phyloP scores from a whole-genome alignment of 2,113 vertebrate genomes.

The Nipponia nippon region DNA sequence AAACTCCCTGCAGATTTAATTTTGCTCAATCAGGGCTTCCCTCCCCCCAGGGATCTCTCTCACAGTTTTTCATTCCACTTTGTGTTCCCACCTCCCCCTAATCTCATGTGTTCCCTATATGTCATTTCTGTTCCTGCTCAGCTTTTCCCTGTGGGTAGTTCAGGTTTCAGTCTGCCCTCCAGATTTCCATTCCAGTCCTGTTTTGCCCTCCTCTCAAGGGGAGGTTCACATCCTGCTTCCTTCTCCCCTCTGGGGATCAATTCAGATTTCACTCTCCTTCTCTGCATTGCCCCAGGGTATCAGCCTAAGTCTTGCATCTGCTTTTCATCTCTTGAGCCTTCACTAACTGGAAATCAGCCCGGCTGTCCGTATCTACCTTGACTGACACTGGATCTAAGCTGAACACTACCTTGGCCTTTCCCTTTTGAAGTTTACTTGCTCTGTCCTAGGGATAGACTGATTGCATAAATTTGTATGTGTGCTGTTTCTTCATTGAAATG shows the following conservation, averaged over 20 bases:
- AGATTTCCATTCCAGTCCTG: conserved; percentile 21
- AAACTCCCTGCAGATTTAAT: conserved; percentile 59
- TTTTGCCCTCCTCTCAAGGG: conserved; percentile 38
- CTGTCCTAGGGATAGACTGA: conserved; percentile 35
- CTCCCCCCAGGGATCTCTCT: conserved; percentile 50
- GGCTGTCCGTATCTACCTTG: background rate
- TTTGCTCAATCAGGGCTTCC: conserved; percentile 44
- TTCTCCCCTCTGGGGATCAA: conserved; percentile 45
- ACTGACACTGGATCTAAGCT: conserved; percentile 26
- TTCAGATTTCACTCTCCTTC: background rate
- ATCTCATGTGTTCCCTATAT: conserved; percentile 38
- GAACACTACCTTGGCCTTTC: conserved; percentile 11
- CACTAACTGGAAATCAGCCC: background rate
- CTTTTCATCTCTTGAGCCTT: conserved; percentile 37
- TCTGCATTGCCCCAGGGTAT: background rate
- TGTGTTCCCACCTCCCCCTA: conserved; percentile 41
- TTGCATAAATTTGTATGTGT: conserved; percentile 57
- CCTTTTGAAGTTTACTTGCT: conserved; percentile 50
- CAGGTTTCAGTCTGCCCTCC: conserved; percentile 52
- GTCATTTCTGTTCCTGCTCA: conserved; percentile 54
- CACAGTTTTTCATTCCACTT: background rate
- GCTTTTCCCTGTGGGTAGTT: conserved; percentile 34
- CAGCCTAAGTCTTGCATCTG: background rate
- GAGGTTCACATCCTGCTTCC: conserved; percentile 40
- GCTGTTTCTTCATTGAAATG: conserved; percentile 34